Evolutionary conservation across 2,888 invertebrate species (phyloP).

Genomic region (Metallyticus violacea): DNA sequence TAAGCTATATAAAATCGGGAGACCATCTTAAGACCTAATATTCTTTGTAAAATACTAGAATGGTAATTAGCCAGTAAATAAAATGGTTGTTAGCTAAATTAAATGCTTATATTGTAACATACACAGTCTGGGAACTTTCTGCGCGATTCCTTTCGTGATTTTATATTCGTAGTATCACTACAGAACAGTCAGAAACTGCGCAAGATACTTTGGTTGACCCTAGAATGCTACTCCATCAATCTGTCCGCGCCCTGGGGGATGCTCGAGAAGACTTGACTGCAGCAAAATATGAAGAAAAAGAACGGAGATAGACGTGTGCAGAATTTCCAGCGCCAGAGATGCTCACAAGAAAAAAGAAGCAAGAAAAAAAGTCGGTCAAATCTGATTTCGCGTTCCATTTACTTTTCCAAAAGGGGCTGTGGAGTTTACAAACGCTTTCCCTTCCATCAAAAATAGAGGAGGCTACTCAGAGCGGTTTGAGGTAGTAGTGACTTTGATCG

Average conservation of each 20-base stretch:
- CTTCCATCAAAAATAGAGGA: not conserved
- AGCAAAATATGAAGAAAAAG: not conserved
- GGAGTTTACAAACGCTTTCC: not conserved
- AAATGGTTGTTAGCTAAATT: no score
- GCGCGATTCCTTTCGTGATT: no score
- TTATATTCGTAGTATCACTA: no score
- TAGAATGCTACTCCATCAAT: not conserved
- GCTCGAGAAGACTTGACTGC: not conserved
- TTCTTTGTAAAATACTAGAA: no score
- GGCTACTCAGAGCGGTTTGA: not conserved
- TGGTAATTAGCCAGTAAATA: no score
- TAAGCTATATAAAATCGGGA: no score
- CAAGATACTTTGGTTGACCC: not conserved
- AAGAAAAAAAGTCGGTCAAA: not conserved
- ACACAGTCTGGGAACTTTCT: no score
- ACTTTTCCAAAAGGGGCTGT: not conserved
- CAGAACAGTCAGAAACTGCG: no score
- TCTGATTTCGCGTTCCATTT: not conserved
- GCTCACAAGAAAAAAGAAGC: not conserved
- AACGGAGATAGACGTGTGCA: not conserved
- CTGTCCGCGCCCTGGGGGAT: not conserved
- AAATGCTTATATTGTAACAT: no score
- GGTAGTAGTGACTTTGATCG: not conserved
- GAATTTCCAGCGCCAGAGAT: not conserved
- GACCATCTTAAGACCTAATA: no score